Evolutionary conservation across 2,113 vertebrate genomes (phyloP).

Genomic region (Platysternon megacephalum): DNA sequence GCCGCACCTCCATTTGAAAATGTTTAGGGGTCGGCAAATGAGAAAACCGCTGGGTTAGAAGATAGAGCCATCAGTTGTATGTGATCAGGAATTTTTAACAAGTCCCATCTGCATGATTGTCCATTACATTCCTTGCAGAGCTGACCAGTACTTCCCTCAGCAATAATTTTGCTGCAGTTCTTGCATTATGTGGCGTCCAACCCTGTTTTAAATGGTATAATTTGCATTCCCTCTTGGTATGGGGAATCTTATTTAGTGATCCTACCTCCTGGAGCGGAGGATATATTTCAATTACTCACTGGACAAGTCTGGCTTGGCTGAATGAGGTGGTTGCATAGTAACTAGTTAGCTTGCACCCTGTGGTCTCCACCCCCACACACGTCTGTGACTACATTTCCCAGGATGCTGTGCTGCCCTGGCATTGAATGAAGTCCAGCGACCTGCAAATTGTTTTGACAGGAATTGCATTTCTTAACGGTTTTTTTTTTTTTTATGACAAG

Average conservation of each 20-base stretch:
- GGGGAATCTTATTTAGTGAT: not conserved
- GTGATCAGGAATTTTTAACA: not conserved
- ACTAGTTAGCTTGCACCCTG: rapidly evolving
- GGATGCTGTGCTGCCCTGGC: rapidly evolving
- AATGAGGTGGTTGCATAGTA: rapidly evolving
- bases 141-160: not conserved
- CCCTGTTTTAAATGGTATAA: not conserved
- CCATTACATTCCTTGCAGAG: not conserved
- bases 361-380: rapidly evolving
- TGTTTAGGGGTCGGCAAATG: not conserved
- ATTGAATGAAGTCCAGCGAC: not conserved
- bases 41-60: not conserved
- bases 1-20: not conserved
- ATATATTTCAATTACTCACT: not conserved
- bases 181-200: not conserved
- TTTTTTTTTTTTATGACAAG: not conserved
- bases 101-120: too few relatives aligned
- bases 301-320: not conserved
- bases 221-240: not conserved
- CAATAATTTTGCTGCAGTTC: not conserved
- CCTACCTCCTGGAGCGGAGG: not conserved
- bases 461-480: rapidly evolving
- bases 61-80: not conserved
- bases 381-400: slow-evolving; percentile 8
- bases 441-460: not conserved